Conservation (phyloP, 2,113 vertebrate genomes). For the Pelodiscus sinensis region DNA sequence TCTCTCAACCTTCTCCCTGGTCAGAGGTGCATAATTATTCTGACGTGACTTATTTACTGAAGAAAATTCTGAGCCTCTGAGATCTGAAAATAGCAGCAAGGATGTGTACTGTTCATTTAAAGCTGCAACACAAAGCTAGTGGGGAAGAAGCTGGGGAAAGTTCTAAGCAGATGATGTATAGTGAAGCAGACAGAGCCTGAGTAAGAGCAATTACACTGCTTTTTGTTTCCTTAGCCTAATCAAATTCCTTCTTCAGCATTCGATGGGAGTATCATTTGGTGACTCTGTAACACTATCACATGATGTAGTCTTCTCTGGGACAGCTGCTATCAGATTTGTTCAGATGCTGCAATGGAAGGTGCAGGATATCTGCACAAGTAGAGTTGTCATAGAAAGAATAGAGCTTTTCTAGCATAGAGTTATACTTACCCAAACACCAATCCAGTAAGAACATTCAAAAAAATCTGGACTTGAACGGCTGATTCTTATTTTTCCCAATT, state of each 20-base stretch:
- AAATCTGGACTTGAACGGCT: not conserved
- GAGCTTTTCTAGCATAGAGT: rapidly evolving
- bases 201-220: not conserved
- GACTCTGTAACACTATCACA: not conserved
- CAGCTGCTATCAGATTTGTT: not conserved
- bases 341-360: not conserved
- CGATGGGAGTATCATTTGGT: not conserved
- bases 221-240: not conserved
- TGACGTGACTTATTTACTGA: not conserved
- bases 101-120: not conserved
- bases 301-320: not conserved
- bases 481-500: not conserved
- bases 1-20: not conserved
- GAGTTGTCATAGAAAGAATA: not conserved
- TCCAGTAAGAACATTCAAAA: not conserved
- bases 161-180: not conserved
- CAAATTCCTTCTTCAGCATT: not conserved
- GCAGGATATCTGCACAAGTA: not conserved
- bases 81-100: not conserved
- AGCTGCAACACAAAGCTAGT: rapidly evolving
- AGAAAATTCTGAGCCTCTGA: not conserved
- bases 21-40: not conserved
- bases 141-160: not conserved
- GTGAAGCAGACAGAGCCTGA: not conserved
- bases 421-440: not conserved